phyloP scores from a whole-genome alignment of 2,888 invertebrate species.

The Archips crataeganus region DNA sequence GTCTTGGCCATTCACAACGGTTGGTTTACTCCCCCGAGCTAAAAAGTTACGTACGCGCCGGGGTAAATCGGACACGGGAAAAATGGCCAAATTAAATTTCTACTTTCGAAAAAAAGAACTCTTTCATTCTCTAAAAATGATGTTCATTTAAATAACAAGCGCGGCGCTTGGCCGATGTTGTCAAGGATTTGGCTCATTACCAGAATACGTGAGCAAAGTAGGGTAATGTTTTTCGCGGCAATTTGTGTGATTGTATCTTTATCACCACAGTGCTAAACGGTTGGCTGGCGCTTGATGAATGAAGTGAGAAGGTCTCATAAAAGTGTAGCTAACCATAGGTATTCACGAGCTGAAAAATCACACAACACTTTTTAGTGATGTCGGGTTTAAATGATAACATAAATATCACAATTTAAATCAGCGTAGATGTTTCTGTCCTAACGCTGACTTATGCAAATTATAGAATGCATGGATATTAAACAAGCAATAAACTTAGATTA shows the following conservation, averaged over 20 bases:
- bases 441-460: too few relatives aligned
- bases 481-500: too few relatives aligned
- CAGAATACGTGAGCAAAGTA: constrained; percentile 5
- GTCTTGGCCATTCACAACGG: constrained; percentile 70
- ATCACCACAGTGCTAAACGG: not conserved
- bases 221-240: not conserved
- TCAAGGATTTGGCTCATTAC: constrained; percentile 10
- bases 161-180: constrained; percentile 12
- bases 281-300: constrained; percentile 1
- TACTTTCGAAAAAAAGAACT: constrained; percentile 22
- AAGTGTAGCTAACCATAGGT: not conserved
- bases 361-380: not conserved
- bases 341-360: not conserved
- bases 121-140: constrained; percentile 10
- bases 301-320: not conserved
- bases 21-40: constrained; percentile 70
- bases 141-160: constrained; percentile 17
- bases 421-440: too few relatives aligned
- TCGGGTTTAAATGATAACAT: too few relatives aligned
- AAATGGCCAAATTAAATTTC: constrained; percentile 64
- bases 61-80: constrained; percentile 57
- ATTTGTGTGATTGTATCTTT: constrained; percentile 3
- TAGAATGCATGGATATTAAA: too few relatives aligned
- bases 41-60: constrained; percentile 67
- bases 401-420: too few relatives aligned